Percentiles rank a stretch among this genome's conserved stretches.
Conservation (phyloP, 2,113 vertebrate genomes). For the Megatriorchis doriae region DNA sequence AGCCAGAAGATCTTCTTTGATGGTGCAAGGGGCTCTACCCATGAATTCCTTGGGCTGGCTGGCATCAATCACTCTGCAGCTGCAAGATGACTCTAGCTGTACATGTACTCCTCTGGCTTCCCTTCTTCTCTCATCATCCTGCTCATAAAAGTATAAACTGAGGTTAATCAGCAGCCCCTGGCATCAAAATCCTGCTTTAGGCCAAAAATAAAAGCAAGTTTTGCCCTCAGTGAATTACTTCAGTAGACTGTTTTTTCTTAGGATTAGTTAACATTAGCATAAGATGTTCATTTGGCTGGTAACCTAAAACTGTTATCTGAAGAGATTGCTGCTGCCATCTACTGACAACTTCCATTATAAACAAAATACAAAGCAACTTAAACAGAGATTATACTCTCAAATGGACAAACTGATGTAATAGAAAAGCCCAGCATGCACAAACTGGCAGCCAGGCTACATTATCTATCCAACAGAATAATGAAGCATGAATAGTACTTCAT, state of each 20-base stretch:
- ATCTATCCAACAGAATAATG: not conserved
- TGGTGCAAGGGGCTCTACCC: not conserved
- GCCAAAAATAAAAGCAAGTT: not conserved
- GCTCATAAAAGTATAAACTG: not conserved
- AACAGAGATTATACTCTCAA: not conserved
- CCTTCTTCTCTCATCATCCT: not conserved
- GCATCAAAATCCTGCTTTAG: not conserved
- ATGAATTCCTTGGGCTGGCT: not conserved
- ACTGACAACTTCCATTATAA: slow-evolving; percentile 49
- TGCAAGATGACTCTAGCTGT: not conserved
- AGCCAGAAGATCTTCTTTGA: not conserved
- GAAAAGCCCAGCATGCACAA: not conserved
- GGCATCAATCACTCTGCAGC: not conserved
- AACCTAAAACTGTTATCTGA: not conserved
- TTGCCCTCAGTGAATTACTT: not conserved
- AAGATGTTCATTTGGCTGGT: not conserved
- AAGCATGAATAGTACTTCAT: not conserved
- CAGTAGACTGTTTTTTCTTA: not conserved
- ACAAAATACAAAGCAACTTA: not conserved
- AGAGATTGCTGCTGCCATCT: slow-evolving; percentile 75
- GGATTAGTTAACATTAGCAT: not conserved
- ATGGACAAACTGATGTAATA: not conserved
- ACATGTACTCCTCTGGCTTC: not conserved
- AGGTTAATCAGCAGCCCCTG: not conserved
- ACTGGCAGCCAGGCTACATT: not conserved